A percentile compares a stretch with the other conserved stretches of the same genome.
Conservation (phyloP, 2,113 vertebrate species). For the Coptodon rendalli region DNA sequence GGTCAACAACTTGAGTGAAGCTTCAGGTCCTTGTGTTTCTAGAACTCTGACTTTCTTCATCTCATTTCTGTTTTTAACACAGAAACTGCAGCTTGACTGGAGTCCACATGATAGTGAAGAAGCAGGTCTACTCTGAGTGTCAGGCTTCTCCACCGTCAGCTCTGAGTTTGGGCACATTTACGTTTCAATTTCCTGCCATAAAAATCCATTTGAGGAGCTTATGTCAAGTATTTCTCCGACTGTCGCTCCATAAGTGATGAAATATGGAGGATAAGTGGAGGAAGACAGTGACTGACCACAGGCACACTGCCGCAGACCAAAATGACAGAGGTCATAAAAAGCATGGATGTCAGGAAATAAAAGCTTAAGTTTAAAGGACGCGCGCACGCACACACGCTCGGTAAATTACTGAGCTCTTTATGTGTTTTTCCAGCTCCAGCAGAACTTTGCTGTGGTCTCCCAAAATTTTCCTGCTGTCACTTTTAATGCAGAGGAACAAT, state of each 20-base stretch:
- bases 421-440: background rate
- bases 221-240: background rate
- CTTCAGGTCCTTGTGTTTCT: background rate
- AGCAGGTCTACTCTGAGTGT: background rate
- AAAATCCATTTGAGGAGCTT: background rate
- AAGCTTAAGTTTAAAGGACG: background rate
- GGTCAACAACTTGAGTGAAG: background rate
- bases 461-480: background rate
- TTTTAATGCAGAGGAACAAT: background rate
- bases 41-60: background rate
- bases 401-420: background rate
- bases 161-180: background rate
- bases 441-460: background rate
- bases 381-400: background rate
- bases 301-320: background rate
- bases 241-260: background rate
- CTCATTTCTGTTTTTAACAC: background rate
- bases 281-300: slow-evolving; percentile 10
- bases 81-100: background rate
- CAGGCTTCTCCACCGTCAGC: background rate
- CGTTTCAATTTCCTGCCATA: background rate
- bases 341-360: background rate
- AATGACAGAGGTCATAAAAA: slow-evolving; percentile 23
- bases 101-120: background rate
- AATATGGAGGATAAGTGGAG: background rate